A percentile compares a stretch with the other conserved stretches of the same genome.
These are phyloP conservation scores for Esperia sulphurella DNA, from an alignment of 2,888 invertebrate species.

Conservation along the genomic window DNA sequence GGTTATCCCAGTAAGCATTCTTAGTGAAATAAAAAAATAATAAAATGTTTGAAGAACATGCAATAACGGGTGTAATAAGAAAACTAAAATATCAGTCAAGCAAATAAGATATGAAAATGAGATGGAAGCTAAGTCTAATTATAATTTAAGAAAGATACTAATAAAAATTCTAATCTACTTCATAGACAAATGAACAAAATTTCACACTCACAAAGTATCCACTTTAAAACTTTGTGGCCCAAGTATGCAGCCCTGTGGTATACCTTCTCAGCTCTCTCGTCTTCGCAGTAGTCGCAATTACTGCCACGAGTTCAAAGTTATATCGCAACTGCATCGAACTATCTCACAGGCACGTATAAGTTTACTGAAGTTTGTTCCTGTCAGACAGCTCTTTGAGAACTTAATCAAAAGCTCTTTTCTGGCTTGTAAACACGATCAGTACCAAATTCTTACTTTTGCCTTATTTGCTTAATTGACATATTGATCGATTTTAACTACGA, in stretches of 20 bases:
- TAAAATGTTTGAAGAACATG: too few relatives aligned
- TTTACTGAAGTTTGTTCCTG: neutral
- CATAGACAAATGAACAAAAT: too few relatives aligned
- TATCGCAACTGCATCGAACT: neutral
- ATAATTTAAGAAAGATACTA: too few relatives aligned
- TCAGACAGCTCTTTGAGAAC: neutral
- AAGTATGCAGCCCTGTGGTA: neutral
- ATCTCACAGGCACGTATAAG: neutral
- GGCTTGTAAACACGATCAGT: neutral
- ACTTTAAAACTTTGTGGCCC: neutral
- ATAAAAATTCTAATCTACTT: too few relatives aligned
- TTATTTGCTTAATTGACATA: too few relatives aligned
- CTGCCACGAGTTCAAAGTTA: neutral
- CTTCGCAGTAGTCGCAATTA: neutral
- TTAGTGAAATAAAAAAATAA: too few relatives aligned
- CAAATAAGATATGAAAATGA: too few relatives aligned
- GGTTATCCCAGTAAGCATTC: too few relatives aligned
- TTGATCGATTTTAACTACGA: too few relatives aligned
- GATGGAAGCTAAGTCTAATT: too few relatives aligned
- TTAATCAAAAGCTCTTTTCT: neutral
- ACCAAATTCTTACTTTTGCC: neutral
- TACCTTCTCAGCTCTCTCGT: neutral
- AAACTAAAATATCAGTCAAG: too few relatives aligned
- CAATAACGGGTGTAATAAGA: too few relatives aligned
- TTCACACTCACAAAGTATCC: neutral